Percentiles rank a stretch among this genome's conserved stretches.
Conservation (phyloP, 2,797 vertebrate species). For the Mareca penelope region DNA sequence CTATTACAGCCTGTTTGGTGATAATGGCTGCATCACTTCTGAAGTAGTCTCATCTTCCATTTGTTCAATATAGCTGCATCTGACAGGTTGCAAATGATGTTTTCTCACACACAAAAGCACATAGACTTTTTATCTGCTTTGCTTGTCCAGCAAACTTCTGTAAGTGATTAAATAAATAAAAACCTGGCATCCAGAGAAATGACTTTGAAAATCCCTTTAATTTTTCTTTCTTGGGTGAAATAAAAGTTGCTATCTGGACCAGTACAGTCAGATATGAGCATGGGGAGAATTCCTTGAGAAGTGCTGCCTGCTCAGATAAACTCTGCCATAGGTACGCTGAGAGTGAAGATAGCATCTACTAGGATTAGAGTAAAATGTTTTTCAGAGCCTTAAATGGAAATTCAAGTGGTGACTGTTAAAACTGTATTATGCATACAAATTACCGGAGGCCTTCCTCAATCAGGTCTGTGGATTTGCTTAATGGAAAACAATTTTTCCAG, state of each 20-base stretch:
- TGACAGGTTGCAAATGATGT: constrained; percentile 16
- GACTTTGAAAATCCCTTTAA: constrained; percentile 24
- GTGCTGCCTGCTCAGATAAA: constrained; percentile 57
- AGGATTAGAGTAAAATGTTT: constrained; percentile 68
- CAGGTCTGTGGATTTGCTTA: constrained; percentile 63
- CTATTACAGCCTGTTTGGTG: not conserved
- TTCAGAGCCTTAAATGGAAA: constrained; percentile 74
- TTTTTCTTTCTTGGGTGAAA: constrained; percentile 58
- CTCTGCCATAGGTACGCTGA: constrained; percentile 55
- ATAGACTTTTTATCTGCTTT: not conserved
- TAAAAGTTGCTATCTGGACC: constrained; percentile 57
- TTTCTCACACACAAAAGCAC: not conserved
- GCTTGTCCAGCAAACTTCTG: not conserved
- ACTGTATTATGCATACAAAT: constrained; percentile 73
- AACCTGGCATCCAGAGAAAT: constrained; percentile 22
- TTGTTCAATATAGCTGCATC: not conserved
- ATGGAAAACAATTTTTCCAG: constrained; percentile 68
- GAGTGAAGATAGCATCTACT: constrained; percentile 65
- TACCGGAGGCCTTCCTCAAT: constrained; percentile 67
- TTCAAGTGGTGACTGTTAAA: constrained; percentile 65
- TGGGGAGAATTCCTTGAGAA: constrained; percentile 39
- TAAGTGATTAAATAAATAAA: constrained; percentile 37
- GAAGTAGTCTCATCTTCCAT: not conserved
- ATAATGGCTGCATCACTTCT: not conserved
- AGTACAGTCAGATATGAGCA: constrained; percentile 54